Conservation (phyloP, 1,140 invertebrate genomes). For the Drosophila yakuba region DNA sequence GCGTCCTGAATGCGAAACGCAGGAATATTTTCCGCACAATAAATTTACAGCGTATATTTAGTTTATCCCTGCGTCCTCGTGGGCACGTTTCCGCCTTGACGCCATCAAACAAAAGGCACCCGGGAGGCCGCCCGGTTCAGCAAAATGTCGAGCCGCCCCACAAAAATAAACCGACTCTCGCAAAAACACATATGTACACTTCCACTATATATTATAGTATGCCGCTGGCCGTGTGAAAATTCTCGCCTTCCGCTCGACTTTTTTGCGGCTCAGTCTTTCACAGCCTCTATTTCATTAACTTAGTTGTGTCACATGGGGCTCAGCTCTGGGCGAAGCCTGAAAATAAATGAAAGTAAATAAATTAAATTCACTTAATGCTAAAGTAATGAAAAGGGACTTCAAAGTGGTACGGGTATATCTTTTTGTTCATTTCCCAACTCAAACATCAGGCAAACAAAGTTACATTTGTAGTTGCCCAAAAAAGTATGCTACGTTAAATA, state of each 20-base stretch:
- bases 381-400: neutral
- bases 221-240: conserved; percentile 44
- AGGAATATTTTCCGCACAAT: conserved; percentile 61
- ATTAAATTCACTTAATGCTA: too few relatives aligned
- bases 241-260: conserved; percentile 46
- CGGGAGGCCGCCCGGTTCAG: conserved; percentile 48
- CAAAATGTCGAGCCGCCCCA: conserved; percentile 40
- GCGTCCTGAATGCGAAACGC: conserved; percentile 35
- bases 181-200: neutral
- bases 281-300: conserved; percentile 63
- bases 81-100: conserved; percentile 44
- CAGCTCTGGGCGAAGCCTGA: neutral
- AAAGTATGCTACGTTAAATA: too few relatives aligned
- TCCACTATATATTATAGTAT: conserved; percentile 5
- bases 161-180: conserved; percentile 45
- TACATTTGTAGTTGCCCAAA: too few relatives aligned
- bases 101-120: conserved; percentile 53
- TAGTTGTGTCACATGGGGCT: conserved; percentile 58
- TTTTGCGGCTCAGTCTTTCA: conserved; percentile 30
- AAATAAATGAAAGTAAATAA: neutral
- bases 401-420: too few relatives aligned
- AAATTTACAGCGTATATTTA: conserved; percentile 61
- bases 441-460: too few relatives aligned
- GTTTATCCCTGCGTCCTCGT: neutral
- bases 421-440: too few relatives aligned